Evolutionary conservation across 1,140 invertebrate species (phyloP).

Genomic region (Lucilia sericata): DNA sequence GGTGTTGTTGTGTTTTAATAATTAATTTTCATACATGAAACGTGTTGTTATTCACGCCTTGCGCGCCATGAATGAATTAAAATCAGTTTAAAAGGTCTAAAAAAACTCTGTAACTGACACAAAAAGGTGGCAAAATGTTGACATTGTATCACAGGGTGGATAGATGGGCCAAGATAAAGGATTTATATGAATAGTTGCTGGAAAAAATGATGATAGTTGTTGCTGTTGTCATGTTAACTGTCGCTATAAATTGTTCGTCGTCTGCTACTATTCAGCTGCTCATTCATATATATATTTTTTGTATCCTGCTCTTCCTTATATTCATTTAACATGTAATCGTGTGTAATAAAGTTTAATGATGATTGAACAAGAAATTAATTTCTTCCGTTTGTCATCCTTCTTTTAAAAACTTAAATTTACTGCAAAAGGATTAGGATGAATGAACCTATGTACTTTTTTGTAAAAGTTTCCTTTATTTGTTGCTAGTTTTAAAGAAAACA

Average conservation of each 20-base stretch:
- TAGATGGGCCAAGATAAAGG: background rate
- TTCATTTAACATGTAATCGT: conserved; percentile 26
- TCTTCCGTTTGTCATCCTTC: conserved; percentile 20
- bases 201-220: background rate
- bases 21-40: conserved; percentile 9
- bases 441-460: background rate
- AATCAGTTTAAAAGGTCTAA: conserved; percentile 21
- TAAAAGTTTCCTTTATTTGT: background rate
- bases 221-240: background rate
- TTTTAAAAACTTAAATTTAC: conserved; percentile 35
- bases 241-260: background rate
- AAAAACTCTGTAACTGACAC: background rate
- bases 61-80: conserved; percentile 17
- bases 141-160: too few relatives aligned
- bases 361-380: conserved; percentile 41
- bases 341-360: conserved; percentile 40
- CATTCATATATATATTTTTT: background rate
- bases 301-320: background rate
- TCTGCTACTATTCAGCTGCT: background rate
- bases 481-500: background rate
- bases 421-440: conserved; percentile 35
- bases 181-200: background rate
- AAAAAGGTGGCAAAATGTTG: background rate
- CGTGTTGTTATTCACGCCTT: conserved; percentile 28
- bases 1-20: conserved; percentile 9